Conservation (phyloP, 1,140 invertebrate genomes). For the Andricus grossulariae region DNA sequence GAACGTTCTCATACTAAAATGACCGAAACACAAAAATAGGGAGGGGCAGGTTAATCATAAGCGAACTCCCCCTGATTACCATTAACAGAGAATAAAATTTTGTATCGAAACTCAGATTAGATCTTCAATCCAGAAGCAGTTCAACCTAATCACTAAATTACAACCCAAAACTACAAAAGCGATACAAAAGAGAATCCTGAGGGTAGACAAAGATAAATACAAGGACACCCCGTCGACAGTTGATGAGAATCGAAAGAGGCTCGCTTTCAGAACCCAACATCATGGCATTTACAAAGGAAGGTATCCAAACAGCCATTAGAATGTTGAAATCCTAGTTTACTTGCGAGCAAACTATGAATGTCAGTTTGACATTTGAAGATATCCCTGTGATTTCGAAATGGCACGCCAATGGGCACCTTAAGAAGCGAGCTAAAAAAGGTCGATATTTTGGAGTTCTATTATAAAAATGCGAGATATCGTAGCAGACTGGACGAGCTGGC, state of each 20-base stretch:
- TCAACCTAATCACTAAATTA: neutral
- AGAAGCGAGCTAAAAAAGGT: neutral
- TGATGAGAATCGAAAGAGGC: constrained; percentile 20
- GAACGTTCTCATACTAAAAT: neutral
- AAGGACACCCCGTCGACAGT: neutral
- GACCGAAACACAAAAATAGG: neutral
- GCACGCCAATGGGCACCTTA: too few species aligned
- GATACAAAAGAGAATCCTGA: too few species aligned
- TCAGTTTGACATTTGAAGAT: constrained; percentile 4
- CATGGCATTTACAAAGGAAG: constrained; percentile 5
- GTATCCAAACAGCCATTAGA: neutral
- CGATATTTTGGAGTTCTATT: too few species aligned
- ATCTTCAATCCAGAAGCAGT: neutral
- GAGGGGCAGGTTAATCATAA: too few species aligned
- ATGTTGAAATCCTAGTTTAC: constrained; percentile 21
- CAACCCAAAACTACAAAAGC: too few species aligned
- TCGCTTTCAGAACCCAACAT: neutral
- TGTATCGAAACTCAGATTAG: neutral
- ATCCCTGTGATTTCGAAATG: too few species aligned
- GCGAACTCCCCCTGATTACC: too few species aligned
- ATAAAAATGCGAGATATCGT: too few species aligned
- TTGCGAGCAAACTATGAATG: neutral
- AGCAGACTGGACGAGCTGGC: too few species aligned
- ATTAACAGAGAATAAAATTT: neutral
- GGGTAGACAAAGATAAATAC: too few species aligned